Base-by-base conservation (phyloP, 2,113 vertebrate species). In the Vidua chalybeata region DNA sequence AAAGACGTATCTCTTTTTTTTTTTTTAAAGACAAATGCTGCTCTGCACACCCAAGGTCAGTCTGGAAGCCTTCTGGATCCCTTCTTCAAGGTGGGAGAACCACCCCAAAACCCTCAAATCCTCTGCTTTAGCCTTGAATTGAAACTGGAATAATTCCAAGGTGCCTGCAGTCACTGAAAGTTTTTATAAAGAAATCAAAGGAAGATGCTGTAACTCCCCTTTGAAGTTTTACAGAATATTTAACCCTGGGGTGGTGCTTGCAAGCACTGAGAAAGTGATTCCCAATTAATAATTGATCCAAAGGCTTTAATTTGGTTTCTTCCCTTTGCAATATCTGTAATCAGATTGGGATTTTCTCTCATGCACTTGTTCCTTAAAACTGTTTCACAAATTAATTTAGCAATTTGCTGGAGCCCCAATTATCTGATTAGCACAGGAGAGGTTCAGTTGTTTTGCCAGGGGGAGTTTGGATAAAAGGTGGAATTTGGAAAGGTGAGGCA, bases 321-420 rank as follows among this genome's bases (percentile, higher is more conserved):
- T 78, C 61, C 56, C 90, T 84, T 43, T 48, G 71, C 79, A 93
- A 88, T 94, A 93, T 68, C 71, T 93, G 5, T 76, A 92, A 93
- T 83, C 93, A 83, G 88, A 90, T 88, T 83, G 79, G 49, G 85
- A 92, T 92, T 95, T 77, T 87, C 48, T 92, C 43, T 61, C 23
- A 43, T 35, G 22, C 33, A 5, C 35, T 58, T 35, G 33, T 16
- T 37, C 66, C 45, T 84, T 94, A 63, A 90, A 92, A 63, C 7
- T 10, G 28, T 55, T 93, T 55, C 82, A 63, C 74, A 67, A 87
- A 92, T 95, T 85, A 75, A 93, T 91, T 95, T 91, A 87, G 66
- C 52, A 75, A 51, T 84, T 89, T 91, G 80, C 90, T 78, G 28
- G 20, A 39, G 43, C n/a, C 63, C 51, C 43, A 90, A 43, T 94